Evolutionary conservation across 2,888 invertebrate genomes (phyloP), one percentile per base, ranked within the genome.

Genomic region (Mycogona germanica): DNA sequence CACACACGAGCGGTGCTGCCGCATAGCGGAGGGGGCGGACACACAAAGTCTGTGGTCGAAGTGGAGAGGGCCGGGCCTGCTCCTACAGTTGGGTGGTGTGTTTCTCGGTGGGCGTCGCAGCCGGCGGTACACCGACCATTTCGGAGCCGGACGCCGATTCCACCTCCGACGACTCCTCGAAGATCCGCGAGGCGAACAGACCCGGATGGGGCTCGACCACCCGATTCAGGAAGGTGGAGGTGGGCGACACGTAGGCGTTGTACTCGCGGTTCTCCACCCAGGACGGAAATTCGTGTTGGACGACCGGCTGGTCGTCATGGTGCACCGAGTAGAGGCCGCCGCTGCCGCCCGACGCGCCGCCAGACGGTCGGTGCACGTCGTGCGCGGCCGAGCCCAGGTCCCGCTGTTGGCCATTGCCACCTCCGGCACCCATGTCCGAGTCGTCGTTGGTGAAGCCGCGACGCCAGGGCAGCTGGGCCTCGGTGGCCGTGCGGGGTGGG

Each of bases 201-300:
- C 47, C 25, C 12, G 28, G 38, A 19, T 46, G 32, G 3, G 29
- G 42, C 4, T 30, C 28, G 4, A 55, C 52, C 9, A 56, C 21
- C 1, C 53, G 45, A 5, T 88, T 88, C 74, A 91, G 75, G 73
- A 88, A 88, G 54, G 89, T 91, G 49, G 87, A 87, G 9, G 88
- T 88, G 2, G 91, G 91, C 50, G 91, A 91, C 68, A 82, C 87
- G 67, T 91, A 91, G 14, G 87, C 85, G 64, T 91, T 74, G 68
- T 93, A 93, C 66, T 93, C 91, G 68, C 91, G 88, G 70, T 92
- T 93, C 32, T 88, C 86, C 42, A 91, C 91, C 93, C 93, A 95
- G 14, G 89, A 82, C 12, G 93, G 93, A 67, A 92, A 92, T 70
- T 93, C 92, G 41, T 84, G 84, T 67, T 87, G 87, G 64, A 83